Evolutionary conservation across 2,797 vertebrate species (phyloP).

Genomic region (Sternarchorhynchus goeldii): DNA sequence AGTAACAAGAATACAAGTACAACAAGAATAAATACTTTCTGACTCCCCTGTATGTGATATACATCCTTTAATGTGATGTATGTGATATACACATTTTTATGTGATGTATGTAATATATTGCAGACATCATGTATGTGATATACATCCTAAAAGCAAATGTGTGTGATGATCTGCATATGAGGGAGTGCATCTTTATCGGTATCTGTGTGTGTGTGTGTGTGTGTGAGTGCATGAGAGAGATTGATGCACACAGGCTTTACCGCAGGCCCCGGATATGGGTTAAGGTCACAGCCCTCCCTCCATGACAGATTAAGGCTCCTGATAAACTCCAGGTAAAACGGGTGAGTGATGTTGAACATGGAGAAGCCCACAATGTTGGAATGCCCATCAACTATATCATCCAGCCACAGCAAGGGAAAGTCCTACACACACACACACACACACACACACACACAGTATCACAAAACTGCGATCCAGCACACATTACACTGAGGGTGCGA

Average conservation of each 20-base stretch:
- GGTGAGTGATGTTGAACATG: constrained; percentile 85
- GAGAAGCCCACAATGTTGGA: constrained; percentile 93
- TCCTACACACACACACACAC: constrained; percentile 71
- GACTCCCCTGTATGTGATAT: too few relatives aligned
- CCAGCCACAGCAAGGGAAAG: constrained; percentile 87
- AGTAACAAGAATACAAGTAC: too few relatives aligned
- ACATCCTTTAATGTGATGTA: too few relatives aligned
- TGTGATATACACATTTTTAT: too few relatives aligned
- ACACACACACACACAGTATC: constrained; percentile 4
- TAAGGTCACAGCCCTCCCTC: constrained; percentile 89
- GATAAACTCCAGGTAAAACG: constrained; percentile 81
- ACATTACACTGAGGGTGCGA: neutral
- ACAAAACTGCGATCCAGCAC: too few relatives aligned
- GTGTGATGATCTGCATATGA: constrained; percentile 6
- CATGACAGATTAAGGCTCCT: constrained; percentile 92
- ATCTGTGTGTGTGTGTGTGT: constrained; percentile 1
- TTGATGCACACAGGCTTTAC: constrained; percentile 22
- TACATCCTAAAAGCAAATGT: too few relatives aligned
- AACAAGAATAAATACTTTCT: too few relatives aligned
- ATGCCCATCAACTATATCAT: constrained; percentile 85
- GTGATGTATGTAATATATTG: too few relatives aligned
- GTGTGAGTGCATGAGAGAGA: neutral
- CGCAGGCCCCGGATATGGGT: constrained; percentile 53
- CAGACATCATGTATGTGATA: too few relatives aligned
- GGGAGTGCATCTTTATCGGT: neutral